Percentiles rank a stretch among this genome's conserved stretches.
These are phyloP conservation scores for Drosophila antonietae DNA, from an alignment of 2,888 invertebrate genomes.

Conservation along the genomic window DNA sequence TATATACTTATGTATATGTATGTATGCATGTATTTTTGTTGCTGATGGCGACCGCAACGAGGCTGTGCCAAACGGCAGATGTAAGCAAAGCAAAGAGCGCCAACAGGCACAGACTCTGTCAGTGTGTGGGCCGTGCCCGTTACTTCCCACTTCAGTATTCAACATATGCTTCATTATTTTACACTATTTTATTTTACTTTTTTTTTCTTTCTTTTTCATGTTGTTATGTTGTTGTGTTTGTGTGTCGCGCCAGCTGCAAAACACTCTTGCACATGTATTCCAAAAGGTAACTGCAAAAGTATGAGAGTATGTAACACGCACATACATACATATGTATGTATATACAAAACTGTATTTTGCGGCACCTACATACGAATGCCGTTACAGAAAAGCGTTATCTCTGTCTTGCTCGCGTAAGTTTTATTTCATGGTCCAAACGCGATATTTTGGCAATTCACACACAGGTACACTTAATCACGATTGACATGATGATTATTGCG, in stretches of 20 bases:
- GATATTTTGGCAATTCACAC: constrained; percentile 43
- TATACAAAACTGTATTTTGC: constrained; percentile 17
- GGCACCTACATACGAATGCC: constrained; percentile 37
- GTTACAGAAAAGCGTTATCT: constrained; percentile 38
- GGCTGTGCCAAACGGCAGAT: constrained; percentile 55
- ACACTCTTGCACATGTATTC: constrained; percentile 31
- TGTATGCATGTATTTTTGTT: constrained; percentile 14
- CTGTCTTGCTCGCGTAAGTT: constrained; percentile 24
- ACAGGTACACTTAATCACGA: constrained; percentile 15
- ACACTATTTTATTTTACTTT: constrained; percentile 22
- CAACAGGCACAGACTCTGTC: constrained; percentile 38
- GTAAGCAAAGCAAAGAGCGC: constrained; percentile 43
- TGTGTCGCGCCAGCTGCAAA: constrained; percentile 39
- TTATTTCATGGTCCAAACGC: constrained; percentile 38
- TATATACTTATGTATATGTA: neutral
- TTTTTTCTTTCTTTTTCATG: constrained; percentile 15
- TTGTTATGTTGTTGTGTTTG: too few species aligned
- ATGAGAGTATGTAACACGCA: constrained; percentile 10
- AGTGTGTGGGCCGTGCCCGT: constrained; percentile 55
- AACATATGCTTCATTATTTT: constrained; percentile 23
- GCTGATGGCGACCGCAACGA: constrained; percentile 43
- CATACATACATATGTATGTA: neutral
- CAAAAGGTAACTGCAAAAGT: constrained; percentile 20
- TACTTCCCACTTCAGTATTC: constrained; percentile 53
- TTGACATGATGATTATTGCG: constrained; percentile 41